phyloP scores from a whole-genome alignment of 2,113 vertebrate genomes.

The Lanius collurio region DNA sequence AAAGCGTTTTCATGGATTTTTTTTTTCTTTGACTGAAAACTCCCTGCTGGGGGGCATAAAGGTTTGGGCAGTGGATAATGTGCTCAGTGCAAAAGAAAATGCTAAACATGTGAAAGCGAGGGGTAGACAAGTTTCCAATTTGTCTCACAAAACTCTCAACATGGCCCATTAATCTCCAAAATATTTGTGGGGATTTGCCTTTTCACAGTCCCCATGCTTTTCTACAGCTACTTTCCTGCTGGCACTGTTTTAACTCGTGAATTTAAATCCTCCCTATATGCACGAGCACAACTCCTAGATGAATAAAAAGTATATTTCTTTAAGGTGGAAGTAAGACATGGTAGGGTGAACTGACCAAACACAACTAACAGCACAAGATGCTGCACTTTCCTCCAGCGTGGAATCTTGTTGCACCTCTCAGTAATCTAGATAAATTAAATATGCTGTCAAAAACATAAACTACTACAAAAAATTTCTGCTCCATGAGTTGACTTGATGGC shows the following conservation, averaged over 20 bases:
- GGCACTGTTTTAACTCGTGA: neutral
- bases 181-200: neutral
- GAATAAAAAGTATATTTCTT: neutral
- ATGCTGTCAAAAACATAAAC: neutral
- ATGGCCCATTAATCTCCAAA: neutral
- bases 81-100: neutral
- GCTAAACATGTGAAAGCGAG: neutral
- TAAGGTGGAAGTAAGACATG: neutral
- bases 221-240: neutral
- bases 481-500: neutral
- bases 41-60: neutral
- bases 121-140: neutral
- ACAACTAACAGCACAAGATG: neutral
- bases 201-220: neutral
- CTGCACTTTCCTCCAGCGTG: neutral
- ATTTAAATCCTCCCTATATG: neutral
- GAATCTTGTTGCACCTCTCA: neutral
- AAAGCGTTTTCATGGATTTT: neutral
- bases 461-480: neutral
- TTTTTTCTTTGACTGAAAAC: neutral
- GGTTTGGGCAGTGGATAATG: neutral
- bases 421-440: neutral
- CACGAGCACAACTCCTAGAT: neutral
- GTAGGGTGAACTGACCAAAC: neutral
- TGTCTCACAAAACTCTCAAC: neutral